Evolutionary conservation across 2,797 vertebrate genomes (phyloP).

Genomic region (Tinamus major): DNA sequence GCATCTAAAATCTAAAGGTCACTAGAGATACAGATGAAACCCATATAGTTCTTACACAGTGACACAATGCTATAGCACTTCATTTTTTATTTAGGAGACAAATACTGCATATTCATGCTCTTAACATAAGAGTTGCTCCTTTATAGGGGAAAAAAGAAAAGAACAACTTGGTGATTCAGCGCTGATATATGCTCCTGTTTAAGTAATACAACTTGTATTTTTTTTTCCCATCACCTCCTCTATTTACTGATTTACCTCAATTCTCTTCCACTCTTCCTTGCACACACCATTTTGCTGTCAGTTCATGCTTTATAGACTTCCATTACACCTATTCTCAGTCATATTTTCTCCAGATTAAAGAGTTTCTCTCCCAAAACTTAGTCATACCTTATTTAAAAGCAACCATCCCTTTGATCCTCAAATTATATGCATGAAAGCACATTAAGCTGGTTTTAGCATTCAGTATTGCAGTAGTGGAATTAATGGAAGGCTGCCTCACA

Average conservation of each 20-base stretch:
- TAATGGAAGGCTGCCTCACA: background rate
- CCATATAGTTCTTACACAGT: background rate
- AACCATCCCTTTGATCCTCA: background rate
- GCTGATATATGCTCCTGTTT: background rate
- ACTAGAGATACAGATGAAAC: background rate
- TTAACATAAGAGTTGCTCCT: background rate
- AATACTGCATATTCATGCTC: background rate
- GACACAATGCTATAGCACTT: fast-evolving
- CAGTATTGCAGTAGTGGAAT: background rate
- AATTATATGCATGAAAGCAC: background rate
- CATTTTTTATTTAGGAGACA: background rate
- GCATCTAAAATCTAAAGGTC: background rate
- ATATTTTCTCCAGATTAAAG: background rate
- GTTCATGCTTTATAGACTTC: background rate
- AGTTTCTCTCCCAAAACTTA: background rate
- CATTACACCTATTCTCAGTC: background rate
- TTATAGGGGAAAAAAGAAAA: background rate
- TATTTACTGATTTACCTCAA: background rate
- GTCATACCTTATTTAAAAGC: background rate
- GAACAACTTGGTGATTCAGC: background rate
- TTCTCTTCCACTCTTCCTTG: background rate
- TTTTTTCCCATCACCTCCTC: background rate
- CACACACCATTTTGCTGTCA: background rate
- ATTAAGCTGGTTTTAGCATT: background rate
- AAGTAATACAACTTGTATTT: background rate